Base-by-base conservation (phyloP, 2,113 vertebrate genomes). In the Odontophorus gujanensis region DNA sequence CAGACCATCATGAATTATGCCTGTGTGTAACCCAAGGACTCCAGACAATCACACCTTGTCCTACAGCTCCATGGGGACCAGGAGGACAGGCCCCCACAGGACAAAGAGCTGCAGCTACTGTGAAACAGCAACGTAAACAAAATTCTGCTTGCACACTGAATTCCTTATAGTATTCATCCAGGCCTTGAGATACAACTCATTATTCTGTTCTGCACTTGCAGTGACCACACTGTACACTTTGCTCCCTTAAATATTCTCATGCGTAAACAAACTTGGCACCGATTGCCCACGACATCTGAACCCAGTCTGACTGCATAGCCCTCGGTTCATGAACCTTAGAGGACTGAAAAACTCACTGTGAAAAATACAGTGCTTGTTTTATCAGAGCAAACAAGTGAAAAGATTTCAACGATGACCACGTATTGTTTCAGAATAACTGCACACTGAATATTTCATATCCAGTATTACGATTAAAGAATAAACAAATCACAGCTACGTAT, bases 271-370 rank as follows among this genome's bases (percentile, higher is more conserved):
- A 65, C 11, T 6, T 17, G 48, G 76, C 3, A 2, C n/a, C 13
- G 32, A 55, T 22, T 9, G 34, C 21, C 40, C 22, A 36, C 0
- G 2, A 42, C 72, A 45, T 40, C 38, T 63, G 59, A 77, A 61
- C 4, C 43, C 48, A 40, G 30, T 58, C 58, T 51, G 67, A 48
- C 36, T 45, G 14, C 45, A 30, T 24, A 34, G 26, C 26, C 24
- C 30, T 57, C 30, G 11, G 18, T n/a, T n/a, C 55, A 20, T 7
- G 10, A 32, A 11, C 55, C 55, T 58, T 40, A 24, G 5, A 63
- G 13, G 22, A 42, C 12, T n/a, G 38, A 40, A 40, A 8, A 1
- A 10, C 2, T 6, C 34, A 36, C 0, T 16, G 1, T 14, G 12
- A 6, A 25, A 69, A 73, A 10, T 13, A 40, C 40, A 40, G 18